A percentile compares a stretch with the other conserved stretches of the same genome.
Conservation (phyloP, 2,888 invertebrate genomes). For the Stenchaetothrips biformis region DNA sequence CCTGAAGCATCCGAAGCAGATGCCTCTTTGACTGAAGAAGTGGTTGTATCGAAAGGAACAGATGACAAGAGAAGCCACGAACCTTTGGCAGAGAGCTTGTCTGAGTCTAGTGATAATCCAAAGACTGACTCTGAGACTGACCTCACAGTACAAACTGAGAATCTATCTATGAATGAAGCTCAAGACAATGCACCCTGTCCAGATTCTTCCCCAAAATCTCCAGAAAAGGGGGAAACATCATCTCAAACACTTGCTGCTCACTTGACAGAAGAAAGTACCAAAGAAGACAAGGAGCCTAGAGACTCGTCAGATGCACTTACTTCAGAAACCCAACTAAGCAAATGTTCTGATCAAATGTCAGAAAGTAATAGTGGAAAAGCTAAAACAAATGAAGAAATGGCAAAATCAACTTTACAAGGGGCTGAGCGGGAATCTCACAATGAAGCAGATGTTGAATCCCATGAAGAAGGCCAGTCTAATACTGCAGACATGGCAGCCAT, state of each 20-base stretch:
- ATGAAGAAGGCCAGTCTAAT: too few relatives aligned
- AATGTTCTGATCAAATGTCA: not conserved
- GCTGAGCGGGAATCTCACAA: not conserved
- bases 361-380: not conserved
- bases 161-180: not conserved
- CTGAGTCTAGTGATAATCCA: not conserved
- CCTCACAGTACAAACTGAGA: not conserved
- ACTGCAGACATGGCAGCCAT: too few relatives aligned
- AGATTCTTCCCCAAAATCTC: not conserved
- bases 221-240: too few relatives aligned
- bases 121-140: slow-evolving; percentile 2
- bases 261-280: not conserved
- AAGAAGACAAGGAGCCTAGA: not conserved
- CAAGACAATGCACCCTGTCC: not conserved
- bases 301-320: not conserved
- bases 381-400: not conserved
- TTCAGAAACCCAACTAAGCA: too few relatives aligned
- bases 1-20: not conserved
- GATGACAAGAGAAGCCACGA: not conserved
- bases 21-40: not conserved
- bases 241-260: not conserved
- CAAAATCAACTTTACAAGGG: not conserved
- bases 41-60: not conserved
- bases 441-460: not conserved
- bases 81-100: not conserved